Evolutionary conservation across 1,140 invertebrate species (phyloP), one percentile per base, ranked within the genome.

Genomic region (Heliothis subflexa): DNA sequence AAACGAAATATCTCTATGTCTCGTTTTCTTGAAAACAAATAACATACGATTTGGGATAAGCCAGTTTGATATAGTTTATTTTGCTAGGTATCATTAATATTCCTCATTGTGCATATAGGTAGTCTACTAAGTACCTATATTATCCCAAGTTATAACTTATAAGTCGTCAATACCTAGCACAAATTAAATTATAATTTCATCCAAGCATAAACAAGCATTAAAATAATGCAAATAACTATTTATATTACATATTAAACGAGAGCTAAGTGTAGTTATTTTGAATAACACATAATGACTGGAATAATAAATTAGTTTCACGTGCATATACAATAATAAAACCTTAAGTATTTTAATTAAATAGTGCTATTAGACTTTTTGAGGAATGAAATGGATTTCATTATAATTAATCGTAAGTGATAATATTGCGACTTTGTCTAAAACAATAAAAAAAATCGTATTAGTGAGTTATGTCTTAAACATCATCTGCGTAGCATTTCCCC

Each of bases 241-340:
- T 64, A 64, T 47, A 64, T 64, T 64, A 64, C 1, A 64, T n/a
- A 33, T 33, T 16, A 64, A 64, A 64, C 61, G 47, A 64, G 18
- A 45, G 61, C n/a, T 12, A 25, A 57, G 18, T 64, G 33, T 64
- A 47, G 40, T 33, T 47, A 47, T 40, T 47, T 25, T 50, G 18
- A 68, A 68, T 52, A 50, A 68, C 16, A 68, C 64, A 52, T 50
- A 49, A 50, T 50, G 45, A 68, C 64, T 68, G 18, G 64, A 68
- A 68, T 68, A 68, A 68, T 68, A 68, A 68, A 68, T 68, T 68
- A 68, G 45, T 25, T 49, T 68, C 64, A 47, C 13, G 21, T 52
- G 47, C 50, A 68, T 9, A 21, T 1, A 14, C 14, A 2, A 68
- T 68, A 68, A 68, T 68, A 68, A 68, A 68, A 68, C 47, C n/a